Percentiles rank a stretch among this genome's conserved stretches.
These are phyloP conservation scores for Alouatta caraya DNA, from an alignment of 2,797 vertebrate genomes.

Conservation along the genomic window DNA sequence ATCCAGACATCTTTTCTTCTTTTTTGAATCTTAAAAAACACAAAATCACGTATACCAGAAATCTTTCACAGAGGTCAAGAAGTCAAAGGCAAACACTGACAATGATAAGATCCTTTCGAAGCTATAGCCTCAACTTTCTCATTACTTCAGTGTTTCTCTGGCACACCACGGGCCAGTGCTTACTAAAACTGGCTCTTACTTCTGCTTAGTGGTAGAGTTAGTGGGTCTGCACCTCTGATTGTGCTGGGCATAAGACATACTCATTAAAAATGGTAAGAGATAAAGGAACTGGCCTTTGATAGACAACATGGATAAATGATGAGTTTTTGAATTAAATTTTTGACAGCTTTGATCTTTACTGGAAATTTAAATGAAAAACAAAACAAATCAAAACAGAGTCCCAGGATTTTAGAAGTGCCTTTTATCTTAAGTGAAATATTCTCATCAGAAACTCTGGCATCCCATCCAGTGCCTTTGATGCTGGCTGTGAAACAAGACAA, in stretches of 20 bases:
- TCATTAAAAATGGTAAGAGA: background rate
- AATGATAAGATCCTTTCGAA: rapidly evolving
- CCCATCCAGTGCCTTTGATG: conserved; percentile 45
- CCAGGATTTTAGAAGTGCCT: conserved; percentile 56
- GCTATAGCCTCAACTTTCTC: rapidly evolving
- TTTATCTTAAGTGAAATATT: conserved; percentile 73
- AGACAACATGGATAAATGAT: conserved; percentile 59
- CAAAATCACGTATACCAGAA: background rate
- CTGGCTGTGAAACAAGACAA: conserved; percentile 40
- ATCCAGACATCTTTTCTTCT: background rate
- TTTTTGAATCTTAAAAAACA: background rate
- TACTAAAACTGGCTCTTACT: background rate
- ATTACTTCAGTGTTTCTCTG: rapidly evolving
- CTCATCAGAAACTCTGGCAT: conserved; percentile 55
- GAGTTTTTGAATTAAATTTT: conserved; percentile 72
- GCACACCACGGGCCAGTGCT: background rate
- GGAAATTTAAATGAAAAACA: conserved; percentile 63
- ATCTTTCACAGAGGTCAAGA: background rate
- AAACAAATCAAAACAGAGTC: background rate
- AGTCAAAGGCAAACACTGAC: background rate
- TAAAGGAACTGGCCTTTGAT: conserved; percentile 48
- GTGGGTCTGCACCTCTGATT: background rate
- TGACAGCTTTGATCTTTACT: conserved; percentile 66
- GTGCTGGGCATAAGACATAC: background rate
- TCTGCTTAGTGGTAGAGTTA: background rate